Evolutionary conservation across 1,140 invertebrate genomes (phyloP), one percentile per base, ranked within the genome.

Genomic region (Tachypleus tridentatus): DNA sequence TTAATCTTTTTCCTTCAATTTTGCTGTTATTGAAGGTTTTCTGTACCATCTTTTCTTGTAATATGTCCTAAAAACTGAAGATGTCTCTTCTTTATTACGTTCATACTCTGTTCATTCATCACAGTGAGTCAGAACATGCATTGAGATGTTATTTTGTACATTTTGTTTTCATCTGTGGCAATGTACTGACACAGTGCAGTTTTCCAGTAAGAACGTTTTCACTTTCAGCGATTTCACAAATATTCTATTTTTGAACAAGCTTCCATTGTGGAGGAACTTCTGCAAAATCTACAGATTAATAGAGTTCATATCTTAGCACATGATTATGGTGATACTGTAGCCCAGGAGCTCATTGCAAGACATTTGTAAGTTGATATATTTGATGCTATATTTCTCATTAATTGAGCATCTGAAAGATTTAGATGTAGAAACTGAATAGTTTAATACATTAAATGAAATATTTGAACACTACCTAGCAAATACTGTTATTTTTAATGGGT

Each of bases 301-400:
- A 51, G 69, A 7, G 67, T 74, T 49, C 77, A 77, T 65, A 50
- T 78, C 3, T 60, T 78, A 61, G 69, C 75, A 57, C 77, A 78
- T 72, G 77, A 78, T 70, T 75, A 76, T 64, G 76, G 76, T 10
- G 77, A 78, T 68, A 76, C 76, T 29, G 75, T 78, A 52, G 74
- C 75, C 48, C 71, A 75, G 63, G 77, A 78, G 62, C 57, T 78
- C 49, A 29, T 29, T 29, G 29, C 29, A 29, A 29, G 29, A 2
- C 29, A 29, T 29, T 29, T 29, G 29, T 29, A 29, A 29, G 29
- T 29, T 29, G 29, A 29, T 29, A 29, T 29, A 29, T 29, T 29
- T 29, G 29, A 29, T 29, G 29, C 29, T 29, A 29, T 29, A 29
- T 29, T 0, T 29, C 29, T 29, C 29, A 29, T 29, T 29, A 29